phyloP scores from a whole-genome alignment of 1,140 invertebrate species.

The Dreissena polymorpha region DNA sequence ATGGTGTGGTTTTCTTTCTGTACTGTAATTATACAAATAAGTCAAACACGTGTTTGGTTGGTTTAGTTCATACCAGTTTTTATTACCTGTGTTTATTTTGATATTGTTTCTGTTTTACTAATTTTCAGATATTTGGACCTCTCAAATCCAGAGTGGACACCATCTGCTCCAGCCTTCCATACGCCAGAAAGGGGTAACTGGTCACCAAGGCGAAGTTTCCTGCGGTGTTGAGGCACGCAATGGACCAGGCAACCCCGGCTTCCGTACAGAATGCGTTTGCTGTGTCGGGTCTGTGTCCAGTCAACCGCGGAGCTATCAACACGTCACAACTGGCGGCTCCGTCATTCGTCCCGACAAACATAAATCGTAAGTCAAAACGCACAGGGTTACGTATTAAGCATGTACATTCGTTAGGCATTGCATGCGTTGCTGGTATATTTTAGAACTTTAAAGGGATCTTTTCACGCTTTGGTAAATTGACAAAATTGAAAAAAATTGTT shows the following conservation, averaged over 20 bases:
- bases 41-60: background rate
- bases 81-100: background rate
- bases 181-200: too few species aligned
- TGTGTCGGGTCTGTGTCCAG: background rate
- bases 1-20: background rate
- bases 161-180: background rate
- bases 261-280: background rate
- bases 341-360: background rate
- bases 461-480: too few species aligned
- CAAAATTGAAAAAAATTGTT: too few species aligned
- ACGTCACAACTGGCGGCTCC: background rate
- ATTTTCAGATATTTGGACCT: background rate
- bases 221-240: conserved; percentile 2
- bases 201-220: conserved; percentile 2
- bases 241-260: conserved; percentile 9
- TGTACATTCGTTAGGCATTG: background rate
- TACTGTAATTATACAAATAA: background rate
- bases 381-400: background rate
- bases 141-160: background rate
- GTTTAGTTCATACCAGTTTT: background rate
- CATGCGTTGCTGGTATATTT: background rate
- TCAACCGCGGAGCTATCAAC: background rate
- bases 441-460: too few species aligned
- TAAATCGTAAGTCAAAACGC: background rate
- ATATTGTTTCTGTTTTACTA: background rate